Evolutionary conservation across 2,113 vertebrate species (phyloP), one percentile per base, ranked within the genome.

Genomic region (Merops nubicus): DNA sequence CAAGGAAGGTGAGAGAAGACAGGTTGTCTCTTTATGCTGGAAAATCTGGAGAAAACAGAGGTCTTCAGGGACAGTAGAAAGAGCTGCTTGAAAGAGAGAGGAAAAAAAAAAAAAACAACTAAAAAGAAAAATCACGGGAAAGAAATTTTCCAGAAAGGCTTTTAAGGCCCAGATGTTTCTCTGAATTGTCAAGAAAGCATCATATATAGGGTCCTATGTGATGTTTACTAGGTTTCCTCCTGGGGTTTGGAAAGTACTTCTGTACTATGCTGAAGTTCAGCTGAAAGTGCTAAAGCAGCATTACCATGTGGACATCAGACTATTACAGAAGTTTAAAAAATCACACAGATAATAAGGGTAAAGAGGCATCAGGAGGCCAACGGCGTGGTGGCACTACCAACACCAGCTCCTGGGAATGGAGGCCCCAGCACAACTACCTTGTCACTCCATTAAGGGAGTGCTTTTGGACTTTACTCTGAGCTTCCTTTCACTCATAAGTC

Each of bases 391-490:
- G 45, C 28, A 63, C 21, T 28, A 31, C 34, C 3, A 3, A 28
- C 23, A 28, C 8, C 33, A 78, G 77, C 20, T 50, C 70, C 54
- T 42, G 67, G 8, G 9, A 48, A 5, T 5, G 16, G 50, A 70
- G 12, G 42, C 3, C 2, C 7, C 64, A 57, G 34, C 1, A 1
- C 31, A 54, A 7, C 20, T 4, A 5, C 28, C 36, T 73, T 1
- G 0, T 15, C 0, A 0, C 17, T 50, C 31, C 12, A 11, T 28
- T 69, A 45, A 23, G 6, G 59, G 34, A 60, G 16, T 1, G 0
- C 11, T 74, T 33, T 18, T 26, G 21, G 14, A 25, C 12, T 63
- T 62, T 42, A 42, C 17, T 50, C 34, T 38, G 23, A 70, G 17
- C 10, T 65, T 88, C 15, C 9, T 60, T 73, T 60, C 5, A 2